Evolutionary conservation across 64 coral and sea anemone genomes (phyloP).

Genomic region (Platygyra sinensis): DNA sequence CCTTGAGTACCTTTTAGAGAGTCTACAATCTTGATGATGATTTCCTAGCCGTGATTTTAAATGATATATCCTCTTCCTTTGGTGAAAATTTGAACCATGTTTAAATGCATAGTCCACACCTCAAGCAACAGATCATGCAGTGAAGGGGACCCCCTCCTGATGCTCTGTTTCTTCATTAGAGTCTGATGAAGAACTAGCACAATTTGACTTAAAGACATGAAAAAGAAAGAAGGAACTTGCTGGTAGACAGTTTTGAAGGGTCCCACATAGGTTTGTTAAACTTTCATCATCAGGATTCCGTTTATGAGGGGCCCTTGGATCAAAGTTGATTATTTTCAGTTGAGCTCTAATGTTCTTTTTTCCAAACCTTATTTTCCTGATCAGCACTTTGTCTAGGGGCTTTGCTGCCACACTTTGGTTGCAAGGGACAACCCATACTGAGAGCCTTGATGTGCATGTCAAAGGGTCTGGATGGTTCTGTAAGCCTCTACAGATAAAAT

Average conservation of each 20-base stretch:
- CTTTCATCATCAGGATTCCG: background rate
- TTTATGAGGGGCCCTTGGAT: constrained; percentile 24
- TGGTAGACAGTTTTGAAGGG: constrained; percentile 36
- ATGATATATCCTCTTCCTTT: too few species aligned
- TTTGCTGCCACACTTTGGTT: background rate
- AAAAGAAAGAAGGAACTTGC: constrained; percentile 45
- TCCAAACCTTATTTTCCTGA: constrained; percentile 39
- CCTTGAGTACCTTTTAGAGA: too few species aligned
- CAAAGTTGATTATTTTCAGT: constrained; percentile 43
- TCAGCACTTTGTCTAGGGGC: constrained; percentile 31
- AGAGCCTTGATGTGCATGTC: constrained; percentile 17
- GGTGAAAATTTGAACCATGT: too few species aligned
- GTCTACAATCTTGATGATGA: too few species aligned
- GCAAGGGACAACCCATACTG: constrained; percentile 3
- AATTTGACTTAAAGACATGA: constrained; percentile 42
- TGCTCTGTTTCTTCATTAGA: too few species aligned
- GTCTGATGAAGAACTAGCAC: too few species aligned
- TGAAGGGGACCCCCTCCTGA: too few species aligned
- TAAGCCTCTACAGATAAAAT: constrained; percentile 35
- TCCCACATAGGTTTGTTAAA: constrained; percentile 21
- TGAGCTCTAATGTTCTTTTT: constrained; percentile 9
- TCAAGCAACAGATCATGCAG: too few species aligned
- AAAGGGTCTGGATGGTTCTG: constrained; percentile 41
- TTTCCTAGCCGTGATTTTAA: too few species aligned
- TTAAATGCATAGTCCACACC: too few species aligned